Percentiles rank a stretch among this genome's conserved stretches.
Evolutionary conservation across 1,140 invertebrate genomes (phyloP).

Genomic region (Dufourea novaeangliae): DNA sequence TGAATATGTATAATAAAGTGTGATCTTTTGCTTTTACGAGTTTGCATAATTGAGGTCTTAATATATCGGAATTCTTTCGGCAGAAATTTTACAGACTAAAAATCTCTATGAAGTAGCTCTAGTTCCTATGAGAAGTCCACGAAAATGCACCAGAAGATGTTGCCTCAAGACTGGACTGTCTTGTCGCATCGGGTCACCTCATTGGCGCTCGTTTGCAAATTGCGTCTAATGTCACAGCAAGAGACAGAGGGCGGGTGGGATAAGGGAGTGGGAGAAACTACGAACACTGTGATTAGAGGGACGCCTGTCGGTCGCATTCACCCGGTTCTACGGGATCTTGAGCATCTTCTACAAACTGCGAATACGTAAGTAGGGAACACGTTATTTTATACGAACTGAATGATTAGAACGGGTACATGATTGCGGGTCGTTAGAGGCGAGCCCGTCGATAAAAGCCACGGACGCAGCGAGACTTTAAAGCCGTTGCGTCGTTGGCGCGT

Average conservation of each 20-base stretch:
- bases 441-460: background rate
- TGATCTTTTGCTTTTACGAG: too few relatives aligned
- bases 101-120: background rate
- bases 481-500: background rate
- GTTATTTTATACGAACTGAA: conserved; percentile 26
- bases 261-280: too few relatives aligned
- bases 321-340: background rate
- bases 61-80: too few relatives aligned
- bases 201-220: conserved; percentile 32
- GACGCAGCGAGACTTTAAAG: background rate
- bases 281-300: conserved; percentile 29
- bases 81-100: background rate
- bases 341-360: conserved; percentile 32
- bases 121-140: background rate
- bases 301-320: background rate
- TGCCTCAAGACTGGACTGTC: conserved; percentile 8
- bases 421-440: conserved; percentile 24
- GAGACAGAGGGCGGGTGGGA: background rate
- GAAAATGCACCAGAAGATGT: background rate
- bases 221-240: background rate
- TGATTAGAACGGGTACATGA: conserved; percentile 39
- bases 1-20: too few relatives aligned
- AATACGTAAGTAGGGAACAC: conserved; percentile 30
- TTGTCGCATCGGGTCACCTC: background rate
- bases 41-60: too few relatives aligned